Evolutionary conservation across 2,113 vertebrate genomes (phyloP), one percentile per base, ranked within the genome.

Genomic region (Ctenomys sociabilis): DNA sequence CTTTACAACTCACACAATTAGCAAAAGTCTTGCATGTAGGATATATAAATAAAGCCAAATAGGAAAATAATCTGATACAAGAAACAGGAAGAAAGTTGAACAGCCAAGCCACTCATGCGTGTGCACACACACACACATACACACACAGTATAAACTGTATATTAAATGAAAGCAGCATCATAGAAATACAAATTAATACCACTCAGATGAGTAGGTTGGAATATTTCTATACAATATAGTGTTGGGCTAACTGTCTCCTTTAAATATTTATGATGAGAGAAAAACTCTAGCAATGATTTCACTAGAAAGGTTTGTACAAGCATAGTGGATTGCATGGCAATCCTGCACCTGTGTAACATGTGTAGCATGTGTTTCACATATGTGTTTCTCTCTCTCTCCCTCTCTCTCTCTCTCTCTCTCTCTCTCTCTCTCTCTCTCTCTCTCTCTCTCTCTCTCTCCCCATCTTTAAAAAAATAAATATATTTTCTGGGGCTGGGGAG

Each of bases 91-190:
- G 30, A 13, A 66, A 66, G 35, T 16, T 66, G 30, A 66, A 14
- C 16, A 66, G 30, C 6, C 64, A 66, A 66, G 12, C 35, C 30
- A 66, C 5, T 30, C 30, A 66, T n/a, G n/a, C n/a, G n/a, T n/a
- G 21, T 19, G 21, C 21, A 13, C 1, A 1, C 26, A 17, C 4
- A 3, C 64, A 66, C 12, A 35, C 0, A 6, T 13, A 35, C 64
- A 30, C 30, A 32, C 32, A 66, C 6, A 30, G 21, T 54, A 77
- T 21, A 68, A 6, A 88, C 9, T n/a, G n/a, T n/a, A n/a, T n/a
- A 59, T 28, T 16, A 57, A 77, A 91, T 87, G 14, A 77, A 92
- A 37, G 17, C 68, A 57, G 32, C 45, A 54, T 73, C 28, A 52
- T 13, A 81, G 8, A 90, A 72, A 85, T 81, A 17, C 22, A 64